Evolutionary conservation across 2,797 vertebrate species (phyloP), one percentile per base, ranked within the genome.

Genomic region (Parauchenoglanis ngamensis): DNA sequence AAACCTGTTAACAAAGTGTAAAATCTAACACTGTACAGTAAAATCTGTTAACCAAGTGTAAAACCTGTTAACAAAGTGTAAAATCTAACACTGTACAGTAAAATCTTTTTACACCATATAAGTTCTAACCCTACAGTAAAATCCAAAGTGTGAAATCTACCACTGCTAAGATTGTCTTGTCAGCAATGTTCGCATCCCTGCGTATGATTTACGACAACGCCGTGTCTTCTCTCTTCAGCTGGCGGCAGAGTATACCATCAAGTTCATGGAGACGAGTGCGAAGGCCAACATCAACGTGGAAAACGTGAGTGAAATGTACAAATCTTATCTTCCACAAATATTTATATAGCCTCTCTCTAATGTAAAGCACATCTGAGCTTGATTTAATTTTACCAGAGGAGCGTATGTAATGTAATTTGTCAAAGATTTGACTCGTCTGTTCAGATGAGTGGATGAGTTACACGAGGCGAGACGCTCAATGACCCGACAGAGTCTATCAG

Each of bases 231-330:
- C 49, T 67, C 28, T 86, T 76, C 90, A 99, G 98, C 95, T 99
- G 87, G 98, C 98, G 1, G 94, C 97, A 31, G 98, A 98, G 91
- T 99, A 97, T 40, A 97, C 98, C 52, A 98, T 99, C 91, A 99
- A 99, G 93, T 99, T 99, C 92, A 98, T 99, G 97, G 98, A 99
- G 95, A 99, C 98, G 52, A 99, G 98, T 23, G 98, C 98, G 21
- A 99, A 99, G 94, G 96, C 98, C 85, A 99, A 99, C 92, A 99
- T 99, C 91, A 99, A 99, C 11, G 98, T 99, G 93, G 98, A 99
- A 93, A 98, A 97, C 0, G 98, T 99, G 93, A 96, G 98, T 95
- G 15, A 57, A 11, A 11, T 65, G 6, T 7, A 44, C 12, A 25
- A 54, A 35, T 12, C 15, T 73, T 72, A 17, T 46, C 28, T 70